These are phyloP conservation scores for Drosophila helvetica DNA, from an alignment of 2,888 invertebrate genomes.

Conservation along the genomic window DNA sequence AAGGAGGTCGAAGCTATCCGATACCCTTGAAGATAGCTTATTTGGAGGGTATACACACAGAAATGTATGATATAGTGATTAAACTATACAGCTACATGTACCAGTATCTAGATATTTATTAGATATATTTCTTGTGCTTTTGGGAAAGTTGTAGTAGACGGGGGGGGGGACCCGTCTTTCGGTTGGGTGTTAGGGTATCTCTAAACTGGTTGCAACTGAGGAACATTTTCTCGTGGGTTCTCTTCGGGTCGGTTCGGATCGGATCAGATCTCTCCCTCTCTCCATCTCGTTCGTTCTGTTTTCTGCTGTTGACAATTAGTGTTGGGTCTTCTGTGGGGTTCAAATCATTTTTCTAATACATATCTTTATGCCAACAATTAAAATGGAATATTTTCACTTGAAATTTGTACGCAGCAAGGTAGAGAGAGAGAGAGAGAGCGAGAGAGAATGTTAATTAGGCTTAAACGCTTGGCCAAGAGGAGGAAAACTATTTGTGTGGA, in stretches of 20 bases:
- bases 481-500: background rate
- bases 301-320: constrained; percentile 41
- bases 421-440: constrained; percentile 13
- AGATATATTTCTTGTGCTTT: no score
- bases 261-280: constrained; percentile 1
- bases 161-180: no score
- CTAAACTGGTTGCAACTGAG: constrained; percentile 61
- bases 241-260: background rate
- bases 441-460: constrained; percentile 41
- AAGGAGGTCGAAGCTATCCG: background rate
- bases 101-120: no score
- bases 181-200: background rate
- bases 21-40: background rate
- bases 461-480: constrained; percentile 20
- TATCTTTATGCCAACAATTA: constrained; percentile 26
- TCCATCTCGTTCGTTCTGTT: constrained; percentile 34
- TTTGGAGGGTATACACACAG: background rate
- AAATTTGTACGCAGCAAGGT: constrained; percentile 17
- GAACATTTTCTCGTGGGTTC: constrained; percentile 30
- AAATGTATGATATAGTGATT: no score
- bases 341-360: constrained; percentile 52
- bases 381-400: constrained; percentile 36
- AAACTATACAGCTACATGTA: no score
- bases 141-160: background rate
- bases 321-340: constrained; percentile 11